Evolutionary conservation across 2,113 vertebrate genomes (phyloP), one percentile per base, ranked within the genome.

Genomic region (Labeo rohita): DNA sequence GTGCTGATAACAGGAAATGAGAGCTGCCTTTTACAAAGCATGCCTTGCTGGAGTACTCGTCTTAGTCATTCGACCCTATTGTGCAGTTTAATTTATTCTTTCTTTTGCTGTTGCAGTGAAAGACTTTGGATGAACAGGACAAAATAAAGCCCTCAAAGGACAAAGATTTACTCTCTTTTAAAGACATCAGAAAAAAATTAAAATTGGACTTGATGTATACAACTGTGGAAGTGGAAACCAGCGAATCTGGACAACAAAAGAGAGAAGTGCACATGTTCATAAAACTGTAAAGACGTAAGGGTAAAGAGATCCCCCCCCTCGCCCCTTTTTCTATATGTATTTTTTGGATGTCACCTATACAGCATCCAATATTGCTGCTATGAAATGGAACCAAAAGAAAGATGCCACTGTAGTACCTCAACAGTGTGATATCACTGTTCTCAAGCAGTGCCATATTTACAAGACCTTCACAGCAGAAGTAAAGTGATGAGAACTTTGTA

Each of bases 331-430:
- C 23, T 47, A 66, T 16, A n/a, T 11, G 2, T 82, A 36, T 9
- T 63, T 63, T 52, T 59, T 23, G 34, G 75, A 78, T 66, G 87
- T 59, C 12, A 39, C 21, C 16, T 34, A 8, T 23, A 50, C 12
- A 18, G 36, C 36, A 54, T 83, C 72, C 23, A 77, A 23, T 54
- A 36, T 66, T 28, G 80, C 87, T 88, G 84, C 84, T 88, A 79
- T 63, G 75, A 72, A 80, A 82, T 45, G 54, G 47, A 78, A 34
- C 34, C 77, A 80, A 79, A 70, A 50, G 21, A 70, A 83, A 56
- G 49, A 54, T 47, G 56, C 43, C 73, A n/a, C 54, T 78, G 59
- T 68, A 16, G 28, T 74, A 13, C n/a, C 72, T 82, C 43, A 49
- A 54, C 13, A 59, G 54, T 82, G 34, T 10, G 75, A 61, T 83